Base-by-base conservation (phyloP, 2,888 invertebrate genomes). In the Cheilosia soror region DNA sequence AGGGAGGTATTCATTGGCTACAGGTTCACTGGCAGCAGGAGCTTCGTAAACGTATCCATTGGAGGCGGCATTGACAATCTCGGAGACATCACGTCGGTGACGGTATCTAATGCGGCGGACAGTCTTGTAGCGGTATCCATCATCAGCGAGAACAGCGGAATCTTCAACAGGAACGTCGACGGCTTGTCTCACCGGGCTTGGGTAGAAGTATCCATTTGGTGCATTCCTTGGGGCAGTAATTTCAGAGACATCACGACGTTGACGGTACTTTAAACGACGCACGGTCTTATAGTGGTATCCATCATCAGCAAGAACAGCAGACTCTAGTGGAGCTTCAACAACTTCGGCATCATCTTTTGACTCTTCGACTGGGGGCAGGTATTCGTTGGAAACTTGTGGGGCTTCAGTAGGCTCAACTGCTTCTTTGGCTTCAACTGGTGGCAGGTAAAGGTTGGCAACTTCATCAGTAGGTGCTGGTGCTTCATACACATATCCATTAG, bases 351-450 rank as follows among this genome's bases (percentile, higher is more conserved):
- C 58, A 51, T 63, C 55, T 7, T 42, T 42, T 1, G 9, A 68
- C 37, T 76, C 75, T 31, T 82, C 85, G 13, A 76, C 88, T 15
- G 58, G 58, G 49, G 89, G 89, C 87, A 90, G 78, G 31, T 90
- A 90, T 51, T 89, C 89, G 62, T 83, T 89, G 13, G 90, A 7
- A 88, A 88, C 60, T 77, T 66, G 29, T 88, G 69, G 1, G 87
- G 88, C 77, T 76, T 88, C 88, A 1, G 72, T 84, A 1, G 87
- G 11, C 11, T 11, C 37, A 37, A 9, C 11, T 4, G 37, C 37
- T 11, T 37, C 37, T 11, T 37, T 37, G 37, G 15, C 13, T 29
- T 77, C 63, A 29, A 44, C 73, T 60, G 81, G 81, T 1, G 78
- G 72, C 1, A 69, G 31, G n/a, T 77, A 76, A 0, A 71, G 55